These are phyloP conservation scores for Nezara viridula DNA, from an alignment of 2,888 invertebrate species.

Conservation along the genomic window DNA sequence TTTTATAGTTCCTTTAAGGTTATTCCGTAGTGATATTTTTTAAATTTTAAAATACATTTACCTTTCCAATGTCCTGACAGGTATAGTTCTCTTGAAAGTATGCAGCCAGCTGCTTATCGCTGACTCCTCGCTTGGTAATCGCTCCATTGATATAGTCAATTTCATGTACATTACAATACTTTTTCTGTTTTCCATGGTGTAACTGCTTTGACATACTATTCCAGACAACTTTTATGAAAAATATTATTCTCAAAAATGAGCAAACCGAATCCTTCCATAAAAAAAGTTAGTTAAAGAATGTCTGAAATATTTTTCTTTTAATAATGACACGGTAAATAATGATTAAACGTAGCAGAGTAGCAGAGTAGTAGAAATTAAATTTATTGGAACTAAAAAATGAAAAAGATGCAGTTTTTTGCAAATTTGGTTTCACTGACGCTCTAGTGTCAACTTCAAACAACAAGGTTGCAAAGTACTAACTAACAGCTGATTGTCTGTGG, in stretches of 20 bases:
- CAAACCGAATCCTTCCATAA: slow-evolving; percentile 26
- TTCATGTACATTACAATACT: slow-evolving; percentile 27
- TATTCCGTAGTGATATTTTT: no score
- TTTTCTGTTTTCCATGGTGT: slow-evolving; percentile 47
- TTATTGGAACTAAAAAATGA: not conserved
- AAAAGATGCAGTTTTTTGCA: not conserved
- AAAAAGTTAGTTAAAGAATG: not conserved
- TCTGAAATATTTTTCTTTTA: not conserved
- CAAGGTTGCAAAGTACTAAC: not conserved
- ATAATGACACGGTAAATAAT: not conserved
- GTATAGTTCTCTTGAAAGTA: slow-evolving; percentile 62
- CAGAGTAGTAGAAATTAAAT: not conserved
- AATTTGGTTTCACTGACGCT: not conserved
- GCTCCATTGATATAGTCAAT: slow-evolving; percentile 58
- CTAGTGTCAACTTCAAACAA: not conserved
- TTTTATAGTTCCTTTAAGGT: no score
- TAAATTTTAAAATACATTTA: slow-evolving; percentile 53
- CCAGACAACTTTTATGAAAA: not conserved
- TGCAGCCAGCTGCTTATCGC: slow-evolving; percentile 64
- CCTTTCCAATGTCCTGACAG: slow-evolving; percentile 61
- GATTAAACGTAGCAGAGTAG: not conserved
- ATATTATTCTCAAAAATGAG: not conserved
- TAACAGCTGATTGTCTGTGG: not conserved
- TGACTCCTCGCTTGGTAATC: slow-evolving; percentile 62
- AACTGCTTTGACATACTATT: slow-evolving; percentile 55